These are phyloP conservation scores for Eilema griseolum DNA, from an alignment of 2,888 invertebrate genomes.

Conservation along the genomic window DNA sequence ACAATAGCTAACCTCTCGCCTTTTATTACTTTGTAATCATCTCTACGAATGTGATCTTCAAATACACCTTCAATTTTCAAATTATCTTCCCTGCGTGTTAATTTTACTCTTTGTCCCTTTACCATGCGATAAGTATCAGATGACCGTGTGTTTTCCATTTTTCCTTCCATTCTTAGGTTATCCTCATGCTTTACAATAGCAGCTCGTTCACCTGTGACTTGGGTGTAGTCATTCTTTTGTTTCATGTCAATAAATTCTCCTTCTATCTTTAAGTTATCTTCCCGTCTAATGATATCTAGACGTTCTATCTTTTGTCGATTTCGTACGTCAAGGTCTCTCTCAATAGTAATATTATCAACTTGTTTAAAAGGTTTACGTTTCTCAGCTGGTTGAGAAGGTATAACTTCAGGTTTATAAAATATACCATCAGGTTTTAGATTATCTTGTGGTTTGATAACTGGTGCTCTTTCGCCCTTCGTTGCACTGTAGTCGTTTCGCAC, in stretches of 20 bases:
- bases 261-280: conserved; percentile 88
- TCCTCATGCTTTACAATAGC: conserved; percentile 87
- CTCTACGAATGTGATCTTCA: conserved; percentile 83
- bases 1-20: conserved; percentile 87
- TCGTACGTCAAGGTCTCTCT: conserved; percentile 71
- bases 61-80: conserved; percentile 90
- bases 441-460: conserved; percentile 88
- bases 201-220: conserved; percentile 82
- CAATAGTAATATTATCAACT: conserved; percentile 88
- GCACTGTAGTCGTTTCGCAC: conserved; percentile 85
- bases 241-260: conserved; percentile 87
- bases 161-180: conserved; percentile 89
- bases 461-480: conserved; percentile 87
- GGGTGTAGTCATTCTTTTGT: conserved; percentile 85
- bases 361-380: conserved; percentile 86
- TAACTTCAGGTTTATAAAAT: conserved; percentile 84
- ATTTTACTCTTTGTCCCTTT: conserved; percentile 85
- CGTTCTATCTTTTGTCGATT: conserved; percentile 84
- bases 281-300: conserved; percentile 87
- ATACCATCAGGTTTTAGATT: conserved; percentile 88
- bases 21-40: conserved; percentile 86
- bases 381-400: conserved; percentile 84
- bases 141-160: conserved; percentile 84
- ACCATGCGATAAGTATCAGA: conserved; percentile 86
- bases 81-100: conserved; percentile 85